Evolutionary conservation across 2,888 invertebrate species (phyloP).

Genomic region (Chromoteleia sp.): DNA sequence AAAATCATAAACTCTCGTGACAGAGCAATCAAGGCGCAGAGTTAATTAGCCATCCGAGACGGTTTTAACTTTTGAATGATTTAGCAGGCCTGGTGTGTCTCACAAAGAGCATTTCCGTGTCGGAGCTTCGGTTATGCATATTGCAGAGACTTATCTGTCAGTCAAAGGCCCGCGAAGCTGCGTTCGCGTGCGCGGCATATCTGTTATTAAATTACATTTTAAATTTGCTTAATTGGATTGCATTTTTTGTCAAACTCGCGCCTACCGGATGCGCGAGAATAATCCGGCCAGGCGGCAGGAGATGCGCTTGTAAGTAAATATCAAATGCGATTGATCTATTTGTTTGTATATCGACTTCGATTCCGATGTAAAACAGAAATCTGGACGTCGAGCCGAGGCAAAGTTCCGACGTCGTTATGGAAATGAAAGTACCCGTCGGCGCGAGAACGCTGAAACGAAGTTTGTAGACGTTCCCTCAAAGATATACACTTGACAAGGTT

Average conservation of each 20-base stretch:
- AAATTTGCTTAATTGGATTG: conserved; percentile 37
- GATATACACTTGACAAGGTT: conserved; percentile 61
- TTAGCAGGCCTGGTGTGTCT: conserved; percentile 76
- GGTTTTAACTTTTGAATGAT: conserved; percentile 80
- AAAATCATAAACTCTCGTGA: conserved; percentile 48
- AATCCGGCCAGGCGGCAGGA: background rate
- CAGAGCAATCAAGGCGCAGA: conserved; percentile 73
- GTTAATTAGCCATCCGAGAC: conserved; percentile 81
- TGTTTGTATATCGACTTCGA: conserved; percentile 25
- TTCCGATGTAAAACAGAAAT: conserved; percentile 29
- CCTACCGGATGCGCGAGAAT: background rate
- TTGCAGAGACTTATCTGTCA: conserved; percentile 82
- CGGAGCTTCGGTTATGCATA: conserved; percentile 81
- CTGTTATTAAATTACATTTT: conserved; percentile 60
- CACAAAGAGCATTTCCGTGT: conserved; percentile 83
- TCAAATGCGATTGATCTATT: conserved; percentile 36
- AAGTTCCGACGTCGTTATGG: conserved; percentile 81
- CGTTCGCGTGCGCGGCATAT: conserved; percentile 48
- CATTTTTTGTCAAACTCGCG: conserved; percentile 24
- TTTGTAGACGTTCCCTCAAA: conserved; percentile 41
- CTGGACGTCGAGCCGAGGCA: conserved; percentile 63
- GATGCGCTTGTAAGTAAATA: conserved; percentile 12
- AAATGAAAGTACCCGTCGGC: conserved; percentile 78
- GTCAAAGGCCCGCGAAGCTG: conserved; percentile 75
- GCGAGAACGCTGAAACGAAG: conserved; percentile 73